Percentiles rank a stretch among this genome's conserved stretches.
Evolutionary conservation across 2,113 vertebrate genomes (phyloP).

Genomic region (Ailuropoda melanoleuca): DNA sequence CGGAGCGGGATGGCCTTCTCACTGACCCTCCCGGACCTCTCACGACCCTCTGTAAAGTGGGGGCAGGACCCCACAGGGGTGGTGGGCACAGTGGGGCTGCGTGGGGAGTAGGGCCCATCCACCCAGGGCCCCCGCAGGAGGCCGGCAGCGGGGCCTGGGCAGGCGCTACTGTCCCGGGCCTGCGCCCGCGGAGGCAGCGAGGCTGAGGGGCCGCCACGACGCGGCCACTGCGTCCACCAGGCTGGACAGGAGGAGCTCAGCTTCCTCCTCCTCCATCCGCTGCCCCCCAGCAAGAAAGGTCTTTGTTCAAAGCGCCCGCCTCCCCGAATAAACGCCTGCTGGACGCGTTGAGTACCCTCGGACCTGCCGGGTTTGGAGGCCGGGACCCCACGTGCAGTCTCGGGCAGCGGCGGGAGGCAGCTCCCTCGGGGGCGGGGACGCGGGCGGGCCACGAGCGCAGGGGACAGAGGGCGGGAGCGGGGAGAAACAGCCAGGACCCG

Average conservation of each 20-base stretch:
- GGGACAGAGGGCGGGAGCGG: background rate
- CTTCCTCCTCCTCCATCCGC: no score
- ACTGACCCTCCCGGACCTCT: background rate
- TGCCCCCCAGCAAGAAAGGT: accelerated
- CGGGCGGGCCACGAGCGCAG: background rate
- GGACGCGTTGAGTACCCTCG: background rate
- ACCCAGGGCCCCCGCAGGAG: background rate
- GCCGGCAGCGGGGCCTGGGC: background rate
- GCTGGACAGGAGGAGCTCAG: background rate
- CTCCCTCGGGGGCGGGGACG: background rate
- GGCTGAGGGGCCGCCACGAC: background rate
- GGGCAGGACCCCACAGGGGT: background rate
- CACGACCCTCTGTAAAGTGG: no score
- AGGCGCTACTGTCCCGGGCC: background rate
- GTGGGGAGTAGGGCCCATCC: background rate
- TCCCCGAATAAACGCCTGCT: background rate
- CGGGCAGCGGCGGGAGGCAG: background rate
- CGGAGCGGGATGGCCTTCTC: background rate
- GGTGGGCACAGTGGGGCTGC: background rate
- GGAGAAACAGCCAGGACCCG: background rate
- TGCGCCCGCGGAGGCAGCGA: background rate
- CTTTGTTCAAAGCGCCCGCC: background rate
- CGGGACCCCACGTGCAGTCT: background rate
- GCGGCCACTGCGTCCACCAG: background rate
- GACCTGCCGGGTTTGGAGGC: background rate